Conservation (phyloP, 2,797 vertebrate species). For the Xenentodon cancila region DNA sequence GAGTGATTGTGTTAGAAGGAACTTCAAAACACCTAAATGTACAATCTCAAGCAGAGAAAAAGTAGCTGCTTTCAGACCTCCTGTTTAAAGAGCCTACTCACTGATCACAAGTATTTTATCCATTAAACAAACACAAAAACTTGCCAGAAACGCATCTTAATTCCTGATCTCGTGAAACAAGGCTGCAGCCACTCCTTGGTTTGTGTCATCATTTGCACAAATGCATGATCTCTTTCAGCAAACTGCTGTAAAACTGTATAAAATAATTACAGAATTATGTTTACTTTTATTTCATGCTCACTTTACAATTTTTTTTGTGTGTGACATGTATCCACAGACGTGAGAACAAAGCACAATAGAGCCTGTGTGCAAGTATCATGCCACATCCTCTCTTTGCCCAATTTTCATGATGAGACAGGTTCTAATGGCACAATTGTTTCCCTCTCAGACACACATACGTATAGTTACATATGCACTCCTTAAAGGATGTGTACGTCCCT, state of each 20-base stretch:
- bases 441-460: constrained; percentile 15
- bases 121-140: no score
- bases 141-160: no score
- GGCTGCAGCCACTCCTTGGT: no score
- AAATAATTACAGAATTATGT: not conserved
- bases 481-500: constrained; percentile 59
- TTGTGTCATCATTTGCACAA: no score
- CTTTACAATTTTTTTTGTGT: constrained; percentile 27
- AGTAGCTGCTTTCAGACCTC: no score
- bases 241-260: not conserved
- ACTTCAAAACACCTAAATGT: no score
- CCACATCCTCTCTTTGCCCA: constrained; percentile 32
- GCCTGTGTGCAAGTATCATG: constrained; percentile 47
- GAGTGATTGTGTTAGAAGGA: no score
- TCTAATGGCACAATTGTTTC: constrained; percentile 51
- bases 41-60: no score
- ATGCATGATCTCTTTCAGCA: constrained; percentile 4
- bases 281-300: constrained; percentile 34
- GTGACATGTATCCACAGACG: constrained; percentile 27
- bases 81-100: no score
- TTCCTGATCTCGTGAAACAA: no score
- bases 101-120: no score
- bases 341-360: constrained; percentile 69
- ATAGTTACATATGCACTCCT: constrained; percentile 41
- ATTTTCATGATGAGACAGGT: constrained; percentile 54